phyloP scores from a whole-genome alignment of 2,113 vertebrate species.

The Calonectris borealis region DNA sequence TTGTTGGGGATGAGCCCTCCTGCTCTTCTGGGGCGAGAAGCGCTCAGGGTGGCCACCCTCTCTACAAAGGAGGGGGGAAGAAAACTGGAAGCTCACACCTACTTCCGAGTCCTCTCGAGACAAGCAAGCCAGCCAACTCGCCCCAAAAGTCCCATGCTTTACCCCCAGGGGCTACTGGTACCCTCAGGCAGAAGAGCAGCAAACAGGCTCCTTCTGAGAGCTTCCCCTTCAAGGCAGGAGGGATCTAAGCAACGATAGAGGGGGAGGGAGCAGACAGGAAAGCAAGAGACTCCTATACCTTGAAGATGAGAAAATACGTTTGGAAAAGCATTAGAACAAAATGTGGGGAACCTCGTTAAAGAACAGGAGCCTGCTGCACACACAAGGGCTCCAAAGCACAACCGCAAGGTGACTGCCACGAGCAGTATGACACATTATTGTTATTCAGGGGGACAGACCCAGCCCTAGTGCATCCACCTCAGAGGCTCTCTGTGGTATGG shows the following conservation, averaged over 20 bases:
- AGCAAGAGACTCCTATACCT: background rate
- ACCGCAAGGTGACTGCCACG: background rate
- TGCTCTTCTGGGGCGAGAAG: background rate
- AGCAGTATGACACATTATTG: background rate
- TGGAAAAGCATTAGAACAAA: background rate
- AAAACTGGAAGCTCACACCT: background rate
- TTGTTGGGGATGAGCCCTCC: background rate
- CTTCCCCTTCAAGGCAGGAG: background rate
- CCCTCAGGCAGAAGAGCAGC: background rate
- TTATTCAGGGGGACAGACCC: background rate
- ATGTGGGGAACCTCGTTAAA: background rate
- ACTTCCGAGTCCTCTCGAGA: background rate
- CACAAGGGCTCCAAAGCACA: background rate
- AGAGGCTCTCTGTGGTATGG: background rate
- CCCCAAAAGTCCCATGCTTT: background rate
- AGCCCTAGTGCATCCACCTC: background rate
- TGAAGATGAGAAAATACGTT: background rate
- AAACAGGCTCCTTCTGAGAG: background rate
- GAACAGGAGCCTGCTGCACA: background rate
- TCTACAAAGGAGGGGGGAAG: background rate
- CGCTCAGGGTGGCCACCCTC: background rate
- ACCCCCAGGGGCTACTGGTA: background rate
- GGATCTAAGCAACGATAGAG: background rate
- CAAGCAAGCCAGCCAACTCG: background rate
- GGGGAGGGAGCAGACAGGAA: background rate